A percentile compares a stretch with the other conserved stretches of the same genome.
Conservation (phyloP, 2,888 invertebrate species). For the Melanostoma mellinum region DNA sequence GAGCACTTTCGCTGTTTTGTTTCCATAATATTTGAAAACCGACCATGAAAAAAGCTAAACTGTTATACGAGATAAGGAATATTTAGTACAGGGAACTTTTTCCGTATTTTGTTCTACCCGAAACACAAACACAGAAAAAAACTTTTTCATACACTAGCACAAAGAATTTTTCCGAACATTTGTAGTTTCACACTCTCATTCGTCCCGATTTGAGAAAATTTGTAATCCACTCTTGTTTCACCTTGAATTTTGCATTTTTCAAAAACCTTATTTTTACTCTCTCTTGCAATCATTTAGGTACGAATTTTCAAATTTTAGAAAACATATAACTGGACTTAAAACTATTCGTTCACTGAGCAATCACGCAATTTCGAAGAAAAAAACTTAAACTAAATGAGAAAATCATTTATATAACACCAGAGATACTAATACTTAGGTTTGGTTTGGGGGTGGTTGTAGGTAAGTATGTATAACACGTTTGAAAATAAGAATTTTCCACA, state of each 20-base stretch:
- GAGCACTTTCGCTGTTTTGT: constrained; percentile 23
- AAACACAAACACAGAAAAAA: constrained; percentile 62
- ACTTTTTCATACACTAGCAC: constrained; percentile 55
- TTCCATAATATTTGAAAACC: constrained; percentile 27
- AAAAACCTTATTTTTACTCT: constrained; percentile 29
- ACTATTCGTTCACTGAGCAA: constrained; percentile 58
- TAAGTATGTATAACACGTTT: constrained; percentile 63
- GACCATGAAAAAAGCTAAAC: constrained; percentile 55
- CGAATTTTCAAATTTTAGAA: constrained; percentile 26
- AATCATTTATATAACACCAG: constrained; percentile 64
- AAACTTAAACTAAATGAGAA: constrained; percentile 25
- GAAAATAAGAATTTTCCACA: constrained; percentile 58
- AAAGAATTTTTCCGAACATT: constrained; percentile 44
- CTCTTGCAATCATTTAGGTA: constrained; percentile 25
- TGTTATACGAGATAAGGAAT: constrained; percentile 71
- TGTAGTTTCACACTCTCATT: constrained; percentile 67
- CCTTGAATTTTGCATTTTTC: constrained; percentile 68
- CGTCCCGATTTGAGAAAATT: constrained; percentile 66
- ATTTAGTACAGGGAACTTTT: constrained; percentile 61
- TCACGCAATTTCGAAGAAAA: constrained; percentile 20
- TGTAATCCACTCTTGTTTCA: constrained; percentile 72
- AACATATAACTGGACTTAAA: constrained; percentile 9
- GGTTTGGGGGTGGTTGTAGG: constrained; percentile 35
- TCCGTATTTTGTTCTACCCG: constrained; percentile 64
- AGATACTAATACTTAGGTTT: constrained; percentile 36